Evolutionary conservation across 2,113 vertebrate genomes (phyloP).

Genomic region (Mesembrinibis cayennensis): DNA sequence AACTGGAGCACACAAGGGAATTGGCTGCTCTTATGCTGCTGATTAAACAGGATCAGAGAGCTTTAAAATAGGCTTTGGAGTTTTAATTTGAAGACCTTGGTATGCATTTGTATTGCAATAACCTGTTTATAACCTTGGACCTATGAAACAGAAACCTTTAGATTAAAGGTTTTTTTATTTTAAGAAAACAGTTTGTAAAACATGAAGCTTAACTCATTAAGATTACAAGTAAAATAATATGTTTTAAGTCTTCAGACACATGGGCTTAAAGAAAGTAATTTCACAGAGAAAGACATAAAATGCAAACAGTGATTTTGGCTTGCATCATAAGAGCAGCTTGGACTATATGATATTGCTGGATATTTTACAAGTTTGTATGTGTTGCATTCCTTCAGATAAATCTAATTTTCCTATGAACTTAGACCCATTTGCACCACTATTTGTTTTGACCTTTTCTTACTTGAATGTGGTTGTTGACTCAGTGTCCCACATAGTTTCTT

Average conservation of each 20-base stretch:
- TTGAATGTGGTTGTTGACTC: neutral
- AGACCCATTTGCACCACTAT: neutral
- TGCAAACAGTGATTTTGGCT: neutral
- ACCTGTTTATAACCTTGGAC: neutral
- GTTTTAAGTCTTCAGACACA: neutral
- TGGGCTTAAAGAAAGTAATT: neutral
- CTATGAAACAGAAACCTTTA: neutral
- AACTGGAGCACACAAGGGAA: slow-evolving; percentile 21
- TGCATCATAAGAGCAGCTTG: neutral
- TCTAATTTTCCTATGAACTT: neutral
- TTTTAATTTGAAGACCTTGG: slow-evolving; percentile 7
- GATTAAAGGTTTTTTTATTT: neutral
- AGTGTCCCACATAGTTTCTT: neutral
- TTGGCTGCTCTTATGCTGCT: neutral
- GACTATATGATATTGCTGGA: neutral
- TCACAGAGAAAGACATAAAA: neutral
- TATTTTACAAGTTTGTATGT: neutral
- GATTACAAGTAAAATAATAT: neutral
- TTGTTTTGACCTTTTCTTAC: neutral
- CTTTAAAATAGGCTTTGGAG: slow-evolving; percentile 16
- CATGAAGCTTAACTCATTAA: neutral
- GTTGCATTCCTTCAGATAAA: neutral
- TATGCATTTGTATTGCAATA: neutral
- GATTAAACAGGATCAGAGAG: slow-evolving; percentile 55
- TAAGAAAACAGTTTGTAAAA: neutral